Evolutionary conservation across 2,113 vertebrate genomes (phyloP).

Genomic region (mouse (Mus musculus)): DNA sequence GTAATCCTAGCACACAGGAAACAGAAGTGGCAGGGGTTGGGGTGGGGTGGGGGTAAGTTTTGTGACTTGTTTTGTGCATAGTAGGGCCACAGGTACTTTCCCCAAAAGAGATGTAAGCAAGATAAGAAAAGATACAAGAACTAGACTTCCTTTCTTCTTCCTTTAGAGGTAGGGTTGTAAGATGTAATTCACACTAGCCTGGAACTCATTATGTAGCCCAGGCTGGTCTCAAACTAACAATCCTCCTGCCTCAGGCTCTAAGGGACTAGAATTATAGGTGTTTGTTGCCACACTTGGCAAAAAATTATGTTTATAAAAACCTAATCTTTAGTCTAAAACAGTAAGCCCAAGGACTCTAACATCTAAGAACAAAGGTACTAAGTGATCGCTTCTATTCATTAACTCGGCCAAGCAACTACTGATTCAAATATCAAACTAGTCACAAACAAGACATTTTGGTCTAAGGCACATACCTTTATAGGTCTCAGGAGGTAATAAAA

Average conservation of each 20-base stretch:
- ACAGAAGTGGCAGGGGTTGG: background rate
- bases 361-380: slow-evolving; percentile 34
- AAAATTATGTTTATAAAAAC: background rate
- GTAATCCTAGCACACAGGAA: background rate
- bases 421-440: background rate
- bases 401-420: background rate
- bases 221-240: background rate
- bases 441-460: slow-evolving; percentile 52
- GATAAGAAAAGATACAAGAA: background rate
- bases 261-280: background rate
- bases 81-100: background rate
- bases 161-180: too few species aligned
- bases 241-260: background rate
- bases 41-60: background rate
- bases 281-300: background rate
- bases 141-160: background rate
- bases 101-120: background rate
- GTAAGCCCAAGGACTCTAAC: background rate
- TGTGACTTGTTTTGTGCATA: slow-evolving; percentile 32
- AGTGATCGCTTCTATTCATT: background rate
- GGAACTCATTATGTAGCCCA: background rate
- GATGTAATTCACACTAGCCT: background rate
- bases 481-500: slow-evolving; percentile 91
- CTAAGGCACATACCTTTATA: slow-evolving; percentile 91
- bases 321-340: slow-evolving; percentile 36